phyloP scores from a whole-genome alignment of 2,888 invertebrate species.

The Drosophila melanosoma region DNA sequence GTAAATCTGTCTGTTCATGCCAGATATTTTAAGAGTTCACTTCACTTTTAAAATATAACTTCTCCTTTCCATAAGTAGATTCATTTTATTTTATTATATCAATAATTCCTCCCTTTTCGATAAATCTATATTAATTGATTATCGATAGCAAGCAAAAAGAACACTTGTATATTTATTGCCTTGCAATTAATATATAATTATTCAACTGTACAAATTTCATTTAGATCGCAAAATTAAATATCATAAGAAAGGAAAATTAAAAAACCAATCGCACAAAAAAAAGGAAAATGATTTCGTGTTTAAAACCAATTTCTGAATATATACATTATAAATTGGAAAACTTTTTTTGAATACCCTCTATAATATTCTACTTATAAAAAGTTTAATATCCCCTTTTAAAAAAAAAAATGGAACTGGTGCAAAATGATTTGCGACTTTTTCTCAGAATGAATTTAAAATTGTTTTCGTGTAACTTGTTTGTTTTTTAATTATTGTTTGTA shows the following conservation, averaged over 20 bases:
- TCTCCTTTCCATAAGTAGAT: neutral
- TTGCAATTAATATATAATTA: neutral
- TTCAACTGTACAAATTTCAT: neutral
- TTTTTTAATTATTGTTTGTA: neutral
- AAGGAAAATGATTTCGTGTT: neutral
- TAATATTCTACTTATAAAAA: too few relatives aligned
- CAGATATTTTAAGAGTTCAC: neutral
- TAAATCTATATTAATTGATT: neutral
- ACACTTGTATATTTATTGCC: neutral
- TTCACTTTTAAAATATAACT: neutral
- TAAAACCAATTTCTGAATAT: neutral
- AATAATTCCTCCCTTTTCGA: neutral
- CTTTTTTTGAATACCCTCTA: too few relatives aligned
- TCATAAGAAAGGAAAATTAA: neutral
- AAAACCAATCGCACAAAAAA: neutral
- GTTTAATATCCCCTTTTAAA: too few relatives aligned
- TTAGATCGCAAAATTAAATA: neutral
- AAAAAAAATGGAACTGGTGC: neutral
- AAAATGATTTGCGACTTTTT: neutral
- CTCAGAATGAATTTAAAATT: neutral
- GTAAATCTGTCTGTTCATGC: neutral
- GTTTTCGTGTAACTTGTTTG: neutral
- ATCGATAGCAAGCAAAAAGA: neutral
- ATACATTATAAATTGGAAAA: neutral
- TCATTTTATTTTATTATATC: neutral